Conservation (phyloP, 2,888 invertebrate species). For the Ptychoptera albimana region DNA sequence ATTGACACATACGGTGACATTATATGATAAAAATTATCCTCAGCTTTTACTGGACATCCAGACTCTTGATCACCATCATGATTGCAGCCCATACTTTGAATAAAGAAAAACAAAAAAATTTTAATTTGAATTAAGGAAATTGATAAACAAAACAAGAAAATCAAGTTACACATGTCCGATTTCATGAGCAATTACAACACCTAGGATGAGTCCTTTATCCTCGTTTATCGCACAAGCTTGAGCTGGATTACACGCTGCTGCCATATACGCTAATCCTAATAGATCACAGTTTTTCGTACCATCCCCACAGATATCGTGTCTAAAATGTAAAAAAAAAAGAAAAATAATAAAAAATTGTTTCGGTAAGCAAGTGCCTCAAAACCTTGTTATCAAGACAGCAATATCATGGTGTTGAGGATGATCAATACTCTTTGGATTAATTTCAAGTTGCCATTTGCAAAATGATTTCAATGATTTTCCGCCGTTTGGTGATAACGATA, state of each 20-base stretch:
- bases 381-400: constrained; percentile 42
- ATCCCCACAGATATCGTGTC: constrained; percentile 37
- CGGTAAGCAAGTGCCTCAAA: too few relatives aligned
- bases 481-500: constrained; percentile 33
- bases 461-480: constrained; percentile 43
- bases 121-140: constrained; percentile 4
- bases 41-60: constrained; percentile 29
- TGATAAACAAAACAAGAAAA: constrained; percentile 6
- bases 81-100: constrained; percentile 28
- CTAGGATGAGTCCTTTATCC: constrained; percentile 46
- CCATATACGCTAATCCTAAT: constrained; percentile 49
- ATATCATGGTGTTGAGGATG: constrained; percentile 46
- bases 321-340: too few relatives aligned
- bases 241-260: constrained; percentile 43
- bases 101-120: neutral
- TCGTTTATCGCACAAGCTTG: constrained; percentile 50
- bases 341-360: too few relatives aligned
- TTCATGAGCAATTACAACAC: constrained; percentile 49
- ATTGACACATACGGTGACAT: constrained; percentile 40
- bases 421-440: constrained; percentile 36
- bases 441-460: constrained; percentile 43
- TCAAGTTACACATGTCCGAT: constrained; percentile 48
- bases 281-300: constrained; percentile 34
- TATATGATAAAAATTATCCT: constrained; percentile 36
- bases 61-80: constrained; percentile 29